Conservation (phyloP, 2,797 vertebrate species). For the Orientallactaga sibirica region DNA sequence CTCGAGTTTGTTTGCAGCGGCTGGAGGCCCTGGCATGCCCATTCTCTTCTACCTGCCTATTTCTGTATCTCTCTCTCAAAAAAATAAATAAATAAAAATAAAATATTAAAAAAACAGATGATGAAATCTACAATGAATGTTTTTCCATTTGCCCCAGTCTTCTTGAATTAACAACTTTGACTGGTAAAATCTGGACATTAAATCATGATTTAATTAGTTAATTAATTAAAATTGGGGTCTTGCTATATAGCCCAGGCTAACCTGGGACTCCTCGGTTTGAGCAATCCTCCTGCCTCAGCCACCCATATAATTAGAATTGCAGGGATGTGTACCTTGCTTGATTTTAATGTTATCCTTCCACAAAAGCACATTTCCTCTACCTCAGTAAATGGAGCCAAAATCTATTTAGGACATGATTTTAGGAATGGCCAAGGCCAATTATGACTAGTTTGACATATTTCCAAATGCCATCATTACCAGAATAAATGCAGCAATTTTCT, state of each 20-base stretch:
- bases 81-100: too few relatives aligned
- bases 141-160: background rate
- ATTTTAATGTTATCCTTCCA: constrained; percentile 23
- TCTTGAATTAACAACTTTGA: background rate
- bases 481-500: background rate
- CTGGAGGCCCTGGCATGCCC: too few relatives aligned
- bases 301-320: background rate
- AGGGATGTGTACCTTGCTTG: background rate
- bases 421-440: background rate
- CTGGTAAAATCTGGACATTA: background rate
- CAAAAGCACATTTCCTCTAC: background rate
- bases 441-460: background rate
- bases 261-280: background rate
- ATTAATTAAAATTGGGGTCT: background rate
- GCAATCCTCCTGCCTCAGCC: background rate
- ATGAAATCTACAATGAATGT: background rate
- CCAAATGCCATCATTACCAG: background rate
- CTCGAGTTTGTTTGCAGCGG: too few relatives aligned
- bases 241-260: background rate
- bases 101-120: background rate
- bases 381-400: background rate
- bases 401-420: background rate
- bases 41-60: too few relatives aligned
- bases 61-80: too few relatives aligned
- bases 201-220: background rate